Base-by-base conservation (phyloP, 1,140 invertebrate species). In the Scaptomyza hsui region DNA sequence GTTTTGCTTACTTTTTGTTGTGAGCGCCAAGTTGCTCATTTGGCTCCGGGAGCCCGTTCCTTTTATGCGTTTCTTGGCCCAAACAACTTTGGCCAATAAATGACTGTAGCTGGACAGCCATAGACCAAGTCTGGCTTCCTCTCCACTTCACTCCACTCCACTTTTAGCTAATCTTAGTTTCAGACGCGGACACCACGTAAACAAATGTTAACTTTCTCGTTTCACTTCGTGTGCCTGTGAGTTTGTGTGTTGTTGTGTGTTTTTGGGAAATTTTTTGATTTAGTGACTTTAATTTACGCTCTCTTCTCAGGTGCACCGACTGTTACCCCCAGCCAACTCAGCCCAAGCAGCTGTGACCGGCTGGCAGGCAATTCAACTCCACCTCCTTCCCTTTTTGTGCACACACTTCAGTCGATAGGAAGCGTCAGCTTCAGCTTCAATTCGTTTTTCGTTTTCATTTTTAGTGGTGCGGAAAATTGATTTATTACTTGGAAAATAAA, bases 391-490 rank as follows among this genome's bases (percentile, higher is more conserved):
- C 1, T 29, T 21, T 21, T 21, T 21, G 1, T 1, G 19, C 19
- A 57, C 51, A 47, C 69, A 74, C 75, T 79, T 79, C 64, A 80
- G 68, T 86, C 82, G 74, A 88, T 86, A 88, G 81, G 65, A 89
- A 78, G 73, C 78, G 78, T 83, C 80, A 88, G 74, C 80, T 70
- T 80, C 76, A 74, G 75, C 65, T 67, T 71, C 64, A 64, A 70
- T 88, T 83, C 77, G 80, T 78, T 81, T 78, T 81, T 86, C 80
- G 80, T 89, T 82, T 89, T 89, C 86, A 86, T 89, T 89, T 89
- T 89, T 89, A 86, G 88, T 89, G 86, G 86, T 89, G 86, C 86
- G 86, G 86, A 89, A 89, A 89, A 89, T 89, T 89, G 86, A 89
- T 89, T 89, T 89, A 89, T 89, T 89, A 86, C 86, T 89, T 89